Conservation (phyloP, 1,140 invertebrate genomes). For the Halictus rubicundus region DNA sequence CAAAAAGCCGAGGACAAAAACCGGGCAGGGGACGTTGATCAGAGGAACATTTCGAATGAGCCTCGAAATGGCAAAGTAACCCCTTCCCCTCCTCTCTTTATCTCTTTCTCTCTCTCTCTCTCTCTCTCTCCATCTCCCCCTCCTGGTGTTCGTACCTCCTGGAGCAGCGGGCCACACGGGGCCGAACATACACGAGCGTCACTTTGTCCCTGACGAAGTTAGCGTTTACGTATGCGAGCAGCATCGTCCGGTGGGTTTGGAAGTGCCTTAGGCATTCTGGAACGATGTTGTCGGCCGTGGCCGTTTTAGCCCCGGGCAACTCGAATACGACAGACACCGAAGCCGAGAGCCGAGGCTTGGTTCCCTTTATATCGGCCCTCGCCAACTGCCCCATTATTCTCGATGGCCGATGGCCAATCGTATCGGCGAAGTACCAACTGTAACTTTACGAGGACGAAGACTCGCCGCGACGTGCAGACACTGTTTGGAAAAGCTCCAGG, state of each 20-base stretch:
- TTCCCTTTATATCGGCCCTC: slow-evolving; percentile 73
- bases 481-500: slow-evolving; percentile 47
- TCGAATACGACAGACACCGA: slow-evolving; percentile 65
- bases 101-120: neutral
- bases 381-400: slow-evolving; percentile 75
- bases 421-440: slow-evolving; percentile 71
- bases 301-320: slow-evolving; percentile 65
- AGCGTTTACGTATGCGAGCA: slow-evolving; percentile 71
- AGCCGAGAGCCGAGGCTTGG: slow-evolving; percentile 46
- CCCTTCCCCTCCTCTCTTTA: neutral
- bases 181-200: slow-evolving; percentile 58
- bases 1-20: slow-evolving; percentile 39
- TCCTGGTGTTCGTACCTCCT: neutral
- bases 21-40: slow-evolving; percentile 33
- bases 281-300: slow-evolving; percentile 77
- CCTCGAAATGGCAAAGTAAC: slow-evolving; percentile 54
- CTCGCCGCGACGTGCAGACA: slow-evolving; percentile 23
- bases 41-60: slow-evolving; percentile 49
- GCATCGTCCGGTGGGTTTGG: slow-evolving; percentile 69
- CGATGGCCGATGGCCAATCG: slow-evolving; percentile 73
- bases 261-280: slow-evolving; percentile 67
- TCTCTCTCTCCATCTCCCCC: too few species aligned
- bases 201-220: slow-evolving; percentile 73
- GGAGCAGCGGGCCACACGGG: neutral
- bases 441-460: slow-evolving; percentile 70